Percentiles rank a stretch among this genome's conserved stretches.
Evolutionary conservation across 1,140 invertebrate genomes (phyloP).

Genomic region (Matsumurasca onukii): DNA sequence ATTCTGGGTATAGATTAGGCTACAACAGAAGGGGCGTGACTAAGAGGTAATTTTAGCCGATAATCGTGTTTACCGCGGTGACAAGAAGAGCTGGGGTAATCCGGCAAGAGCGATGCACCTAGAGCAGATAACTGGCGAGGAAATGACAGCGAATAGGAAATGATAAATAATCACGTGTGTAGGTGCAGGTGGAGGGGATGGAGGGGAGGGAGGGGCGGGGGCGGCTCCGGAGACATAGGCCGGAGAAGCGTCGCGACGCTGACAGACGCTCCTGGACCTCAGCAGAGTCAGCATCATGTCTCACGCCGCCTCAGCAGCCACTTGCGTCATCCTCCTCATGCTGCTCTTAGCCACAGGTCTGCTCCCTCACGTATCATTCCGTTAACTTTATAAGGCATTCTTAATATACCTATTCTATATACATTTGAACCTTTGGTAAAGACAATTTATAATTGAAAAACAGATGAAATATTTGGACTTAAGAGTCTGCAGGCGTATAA

Average conservation of each 20-base stretch:
- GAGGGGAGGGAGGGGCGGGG: constrained; percentile 8
- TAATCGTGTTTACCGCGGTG: background rate
- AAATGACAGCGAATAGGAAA: constrained; percentile 14
- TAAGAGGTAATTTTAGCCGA: constrained; percentile 7
- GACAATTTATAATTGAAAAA: no score
- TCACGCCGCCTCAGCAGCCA: background rate
- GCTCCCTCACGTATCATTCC: no score
- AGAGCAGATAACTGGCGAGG: background rate
- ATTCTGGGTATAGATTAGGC: no score
- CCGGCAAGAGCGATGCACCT: background rate
- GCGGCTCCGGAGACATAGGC: background rate
- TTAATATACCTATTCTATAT: no score
- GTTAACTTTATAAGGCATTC: no score
- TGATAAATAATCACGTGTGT: constrained; percentile 2
- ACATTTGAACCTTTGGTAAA: no score
- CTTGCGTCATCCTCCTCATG: background rate
- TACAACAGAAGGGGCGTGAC: no score
- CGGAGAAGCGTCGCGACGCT: background rate
- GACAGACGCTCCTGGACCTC: no score
- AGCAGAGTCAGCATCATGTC: no score
- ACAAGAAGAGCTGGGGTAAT: background rate
- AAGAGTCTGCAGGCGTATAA: no score
- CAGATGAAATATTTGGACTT: no score
- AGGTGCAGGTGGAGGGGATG: background rate
- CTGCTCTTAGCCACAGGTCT: no score